Base-by-base conservation (phyloP, 2,888 invertebrate genomes). In the Gandaritis pyraliata region DNA sequence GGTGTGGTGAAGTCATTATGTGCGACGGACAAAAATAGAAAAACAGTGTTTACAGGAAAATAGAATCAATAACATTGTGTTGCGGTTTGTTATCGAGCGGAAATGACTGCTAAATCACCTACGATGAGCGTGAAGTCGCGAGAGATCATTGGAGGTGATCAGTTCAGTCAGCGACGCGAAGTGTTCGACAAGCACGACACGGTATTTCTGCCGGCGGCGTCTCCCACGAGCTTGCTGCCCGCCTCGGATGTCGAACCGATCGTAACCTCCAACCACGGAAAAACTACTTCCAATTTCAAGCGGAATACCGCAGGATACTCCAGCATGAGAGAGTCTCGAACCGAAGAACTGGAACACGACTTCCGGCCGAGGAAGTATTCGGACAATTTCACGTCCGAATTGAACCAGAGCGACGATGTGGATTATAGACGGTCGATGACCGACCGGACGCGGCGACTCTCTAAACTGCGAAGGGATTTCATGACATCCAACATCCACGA, bases 1-100 rank as follows among this genome's bases (percentile, higher is more conserved):
- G 85, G 87, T 89, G 90, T 86, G 85, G 87, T 89, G 90, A 90
- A 90, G 85, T 90, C 90, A 90, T 91, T 86, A 90, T 89, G 90
- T 89, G 90, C 80, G 87, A 80, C 77, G 85, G 81, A 81, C 89
- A 74, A 82, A 90, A 92, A 92, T 90, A 90, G 91, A 90, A 85
- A 80, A 76, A 87, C 82, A 82, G 85, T 87, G 88, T 86, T 87
- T 86, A 85, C 88, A 88, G 90, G 90, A 90, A 92, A 90, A 90
- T 86, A 88, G 85, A 86, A 85, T 88, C 85, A 88, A 89, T 88
- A 86, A 87, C 86, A 87, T 85, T 89, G 89, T 89, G 89, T 85
- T 89, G 90, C 87, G 90, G 91, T 90, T 87, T 90, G 83, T 89
- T 85, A 90, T 90, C 87, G 88, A 85, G 85, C 88, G 88, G 87